Percentiles rank a stretch among this genome's conserved stretches.
Conservation (phyloP, 2,113 vertebrate species). For the Paramisgurnus dabryanus region DNA sequence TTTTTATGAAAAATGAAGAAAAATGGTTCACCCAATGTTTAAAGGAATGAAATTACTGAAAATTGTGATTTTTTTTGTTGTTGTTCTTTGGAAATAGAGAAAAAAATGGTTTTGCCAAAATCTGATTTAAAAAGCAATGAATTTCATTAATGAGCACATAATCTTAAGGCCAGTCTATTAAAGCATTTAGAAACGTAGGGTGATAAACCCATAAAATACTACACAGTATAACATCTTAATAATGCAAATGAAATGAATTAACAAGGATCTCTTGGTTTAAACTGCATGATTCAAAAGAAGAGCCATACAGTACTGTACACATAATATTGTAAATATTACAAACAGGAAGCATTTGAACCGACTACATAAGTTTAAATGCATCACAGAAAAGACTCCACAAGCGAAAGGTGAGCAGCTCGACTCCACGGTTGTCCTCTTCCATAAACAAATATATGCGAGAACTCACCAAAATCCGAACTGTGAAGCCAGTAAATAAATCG, state of each 20-base stretch:
- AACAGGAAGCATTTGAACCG: neutral
- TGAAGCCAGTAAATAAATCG: slow-evolving; percentile 59
- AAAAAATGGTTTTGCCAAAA: slow-evolving; percentile 71
- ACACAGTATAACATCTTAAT: slow-evolving; percentile 13
- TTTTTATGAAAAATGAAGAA: slow-evolving; percentile 65
- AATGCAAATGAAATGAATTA: neutral
- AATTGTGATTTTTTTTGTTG: slow-evolving; percentile 64
- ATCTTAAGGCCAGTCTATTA: slow-evolving; percentile 53
- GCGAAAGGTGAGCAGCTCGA: slow-evolving; percentile 1
- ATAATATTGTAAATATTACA: neutral
- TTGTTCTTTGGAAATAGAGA: slow-evolving; percentile 58
- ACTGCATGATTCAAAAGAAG: neutral
- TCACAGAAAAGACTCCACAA: slow-evolving; percentile 1
- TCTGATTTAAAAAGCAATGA: slow-evolving; percentile 62
- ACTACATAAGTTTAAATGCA: neutral
- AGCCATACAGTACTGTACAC: neutral
- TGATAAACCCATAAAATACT: slow-evolving; percentile 61
- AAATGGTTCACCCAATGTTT: slow-evolving; percentile 60
- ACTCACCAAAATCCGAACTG: slow-evolving; percentile 54
- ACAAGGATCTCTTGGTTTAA: neutral
- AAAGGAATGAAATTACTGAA: slow-evolving; percentile 67
- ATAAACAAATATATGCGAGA: slow-evolving; percentile 12
- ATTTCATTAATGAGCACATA: slow-evolving; percentile 72
- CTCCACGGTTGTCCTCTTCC: neutral
- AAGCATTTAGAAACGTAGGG: slow-evolving; percentile 63